Conservation (phyloP, 2,888 invertebrate genomes). For the Sinhomidia bicolor region DNA sequence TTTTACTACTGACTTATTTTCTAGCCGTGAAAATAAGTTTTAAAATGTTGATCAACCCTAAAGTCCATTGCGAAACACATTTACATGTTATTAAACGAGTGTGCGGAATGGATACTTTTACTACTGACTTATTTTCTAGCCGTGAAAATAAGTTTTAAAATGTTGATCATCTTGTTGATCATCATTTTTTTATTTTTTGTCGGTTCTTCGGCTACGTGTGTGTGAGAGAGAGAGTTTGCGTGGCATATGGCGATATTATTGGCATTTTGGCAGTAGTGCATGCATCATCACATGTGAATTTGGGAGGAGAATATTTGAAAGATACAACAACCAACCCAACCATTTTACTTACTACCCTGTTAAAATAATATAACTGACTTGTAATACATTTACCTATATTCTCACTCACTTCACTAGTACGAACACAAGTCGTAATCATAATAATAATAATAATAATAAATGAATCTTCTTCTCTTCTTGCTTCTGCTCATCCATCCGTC, state of each 20-base stretch:
- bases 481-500: not conserved
- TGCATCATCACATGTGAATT: conserved; percentile 46
- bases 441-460: conserved; percentile 67
- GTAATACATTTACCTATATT: no score
- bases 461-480: conserved; percentile 30
- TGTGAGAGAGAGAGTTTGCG: not conserved
- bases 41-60: not conserved
- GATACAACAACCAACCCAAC: not conserved
- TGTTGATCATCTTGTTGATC: not conserved
- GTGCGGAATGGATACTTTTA: no score
- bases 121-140: no score
- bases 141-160: not conserved
- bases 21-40: not conserved
- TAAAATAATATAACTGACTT: conserved; percentile 34
- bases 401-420: no score
- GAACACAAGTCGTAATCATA: conserved; percentile 60
- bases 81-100: not conserved
- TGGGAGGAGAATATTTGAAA: conserved; percentile 39
- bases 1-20: no score
- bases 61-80: conserved; percentile 17
- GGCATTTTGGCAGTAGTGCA: conserved; percentile 59
- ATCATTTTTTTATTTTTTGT: conserved; percentile 14
- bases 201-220: conserved; percentile 1
- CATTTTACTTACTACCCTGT: not conserved
- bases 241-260: conserved; percentile 59